Base-by-base conservation (phyloP, 2,888 invertebrate genomes). In the Epistrophe eligans region DNA sequence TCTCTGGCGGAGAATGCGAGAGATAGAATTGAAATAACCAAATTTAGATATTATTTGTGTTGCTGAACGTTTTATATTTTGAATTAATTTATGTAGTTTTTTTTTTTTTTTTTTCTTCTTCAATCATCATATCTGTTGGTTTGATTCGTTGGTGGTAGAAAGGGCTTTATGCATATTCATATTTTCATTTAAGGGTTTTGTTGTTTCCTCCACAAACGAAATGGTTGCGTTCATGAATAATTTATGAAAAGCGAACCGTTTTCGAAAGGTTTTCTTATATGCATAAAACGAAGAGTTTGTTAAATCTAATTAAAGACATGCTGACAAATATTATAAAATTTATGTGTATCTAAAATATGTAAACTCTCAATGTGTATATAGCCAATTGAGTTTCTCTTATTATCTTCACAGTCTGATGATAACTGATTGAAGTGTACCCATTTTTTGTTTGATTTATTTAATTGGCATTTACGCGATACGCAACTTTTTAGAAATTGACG, bases 121-220 rank as follows among this genome's bases (percentile, higher is more conserved):
- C 15, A 2, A 11, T 32, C 28, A 45, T 45, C n/a, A 45, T 32
- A 45, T 19, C 40, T 43, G 70, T 19, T 28, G 48, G 38, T 28
- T 35, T 45, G 62, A 45, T 52, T 70, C 19, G 24, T 17, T 66
- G 24, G 40, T 13, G 40, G 52, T 38, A 45, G 32, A 67, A 67
- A 67, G 67, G 67, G 50, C 50, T 70, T 64, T 62, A 82, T 85
- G 85, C 82, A 85, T 85, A 85, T 82, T 85, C 85, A 84, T 80
- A 72, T 76, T n/a, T 28, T 55, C 9, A 28, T 35, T 35, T n/a
- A 15, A 55, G 13, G 28, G 55, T 24, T 55, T 55, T 52, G 24
- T 52, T 28, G 1, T 52, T 28, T 32, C 28, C 15, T 32, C 28
- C 32, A 62, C 19, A 79, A 74, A 77, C 73, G 62, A 73, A 81